Evolutionary conservation across 1,140 invertebrate species (phyloP).

Genomic region (Dysdera silvatica): DNA sequence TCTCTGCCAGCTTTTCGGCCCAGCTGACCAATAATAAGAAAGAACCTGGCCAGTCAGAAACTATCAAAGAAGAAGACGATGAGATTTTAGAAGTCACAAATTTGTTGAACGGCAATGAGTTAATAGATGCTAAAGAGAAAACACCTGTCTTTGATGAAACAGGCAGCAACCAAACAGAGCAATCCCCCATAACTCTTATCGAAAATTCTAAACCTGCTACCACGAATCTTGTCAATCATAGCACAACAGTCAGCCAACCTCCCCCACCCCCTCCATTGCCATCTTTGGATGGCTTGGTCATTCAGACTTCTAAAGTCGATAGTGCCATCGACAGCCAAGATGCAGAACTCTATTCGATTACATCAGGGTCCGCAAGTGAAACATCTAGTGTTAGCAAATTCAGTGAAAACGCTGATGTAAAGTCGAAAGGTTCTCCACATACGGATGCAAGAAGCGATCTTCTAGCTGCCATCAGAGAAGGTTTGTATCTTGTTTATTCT

Average conservation of each 20-base stretch:
- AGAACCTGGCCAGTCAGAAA: too few species aligned
- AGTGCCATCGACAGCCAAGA: conserved; percentile 8
- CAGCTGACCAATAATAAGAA: too few species aligned
- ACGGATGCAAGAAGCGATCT: conserved; percentile 73
- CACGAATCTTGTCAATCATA: conserved; percentile 21
- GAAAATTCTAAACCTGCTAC: too few species aligned
- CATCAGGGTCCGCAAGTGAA: conserved; percentile 29
- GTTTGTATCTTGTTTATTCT: too few species aligned
- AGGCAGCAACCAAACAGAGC: too few species aligned
- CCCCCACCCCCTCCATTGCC: conserved; percentile 38
- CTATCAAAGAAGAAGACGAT: too few species aligned
- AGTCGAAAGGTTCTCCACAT: conserved; percentile 32
- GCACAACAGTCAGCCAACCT: conserved; percentile 36
- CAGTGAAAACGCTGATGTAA: conserved; percentile 25
- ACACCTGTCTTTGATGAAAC: too few species aligned
- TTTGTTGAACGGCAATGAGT: too few species aligned
- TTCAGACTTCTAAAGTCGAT: conserved; percentile 8
- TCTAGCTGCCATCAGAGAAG: conserved; percentile 86
- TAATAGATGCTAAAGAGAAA: too few species aligned
- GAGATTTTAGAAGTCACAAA: too few species aligned
- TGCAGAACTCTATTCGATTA: conserved; percentile 17
- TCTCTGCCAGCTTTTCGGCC: too few species aligned
- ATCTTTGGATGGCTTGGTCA: conserved; percentile 12
- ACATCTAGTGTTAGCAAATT: conserved; percentile 29
- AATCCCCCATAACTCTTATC: too few species aligned